Evolutionary conservation across 2,888 invertebrate genomes (phyloP).

Genomic region (Scaptomyza tumidula): DNA sequence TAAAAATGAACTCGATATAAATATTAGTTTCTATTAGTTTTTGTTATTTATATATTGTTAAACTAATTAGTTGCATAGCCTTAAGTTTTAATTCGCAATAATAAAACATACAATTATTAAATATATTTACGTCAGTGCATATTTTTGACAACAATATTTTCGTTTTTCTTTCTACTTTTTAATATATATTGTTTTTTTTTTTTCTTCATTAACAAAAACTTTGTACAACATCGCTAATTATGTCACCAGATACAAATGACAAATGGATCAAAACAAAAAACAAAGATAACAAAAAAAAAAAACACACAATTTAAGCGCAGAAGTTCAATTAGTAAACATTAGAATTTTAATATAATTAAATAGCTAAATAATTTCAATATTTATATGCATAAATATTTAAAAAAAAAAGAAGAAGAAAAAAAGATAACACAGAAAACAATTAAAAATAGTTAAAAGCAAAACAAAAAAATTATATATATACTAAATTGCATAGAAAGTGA

Average conservation of each 20-base stretch:
- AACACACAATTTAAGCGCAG: conserved; percentile 69
- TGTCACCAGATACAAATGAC: conserved; percentile 16
- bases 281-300: conserved; percentile 21
- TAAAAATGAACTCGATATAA: conserved; percentile 28
- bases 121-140: not conserved
- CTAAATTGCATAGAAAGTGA: conserved; percentile 47
- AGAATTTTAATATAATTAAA: conserved; percentile 72
- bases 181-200: conserved; percentile 4
- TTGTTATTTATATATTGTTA: conserved; percentile 70
- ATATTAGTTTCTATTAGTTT: conserved; percentile 59
- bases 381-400: conserved; percentile 37
- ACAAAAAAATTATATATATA: conserved; percentile 29
- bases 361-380: conserved; percentile 68
- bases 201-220: conserved; percentile 31
- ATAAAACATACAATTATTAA: conserved; percentile 21
- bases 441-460: conserved; percentile 4
- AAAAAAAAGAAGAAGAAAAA: conserved; percentile 32
- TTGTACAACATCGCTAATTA: not conserved
- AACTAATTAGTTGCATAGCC: conserved; percentile 36
- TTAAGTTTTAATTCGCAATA: conserved; percentile 68
- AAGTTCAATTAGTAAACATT: conserved; percentile 81
- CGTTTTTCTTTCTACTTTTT: conserved; percentile 25
- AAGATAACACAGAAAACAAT: conserved; percentile 1
- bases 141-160: not conserved
- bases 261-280: conserved; percentile 4